These are phyloP conservation scores for Ceuthmochares aereus DNA, from an alignment of 2,113 vertebrate genomes.

Conservation along the genomic window DNA sequence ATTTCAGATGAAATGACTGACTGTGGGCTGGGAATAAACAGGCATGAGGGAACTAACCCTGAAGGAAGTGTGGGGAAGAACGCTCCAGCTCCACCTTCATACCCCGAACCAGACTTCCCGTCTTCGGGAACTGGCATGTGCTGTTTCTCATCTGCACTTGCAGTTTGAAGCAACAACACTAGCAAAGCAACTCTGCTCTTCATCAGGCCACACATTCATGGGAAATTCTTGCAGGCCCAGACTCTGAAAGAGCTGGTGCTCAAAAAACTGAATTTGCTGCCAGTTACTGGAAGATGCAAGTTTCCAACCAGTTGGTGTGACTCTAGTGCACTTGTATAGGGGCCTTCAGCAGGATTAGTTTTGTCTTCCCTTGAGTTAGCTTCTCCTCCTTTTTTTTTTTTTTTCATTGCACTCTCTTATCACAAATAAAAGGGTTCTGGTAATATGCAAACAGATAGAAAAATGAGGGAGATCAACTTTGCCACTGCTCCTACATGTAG, in stretches of 20 bases:
- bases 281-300: not conserved
- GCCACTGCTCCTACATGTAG: not conserved
- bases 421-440: not conserved
- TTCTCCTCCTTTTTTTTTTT: not conserved
- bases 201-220: not conserved
- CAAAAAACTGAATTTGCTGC: not conserved
- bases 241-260: not conserved
- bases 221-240: not conserved
- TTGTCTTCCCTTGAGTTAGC: not conserved
- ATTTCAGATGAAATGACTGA: not conserved
- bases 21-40: not conserved
- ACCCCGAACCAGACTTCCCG: not conserved
- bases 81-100: not conserved
- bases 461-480: not conserved
- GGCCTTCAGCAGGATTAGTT: not conserved
- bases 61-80: not conserved
- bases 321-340: accelerated
- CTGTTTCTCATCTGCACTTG: not conserved
- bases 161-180: not conserved
- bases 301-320: accelerated
- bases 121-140: accelerated
- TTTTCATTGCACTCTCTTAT: not conserved
- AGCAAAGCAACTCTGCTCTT: not conserved
- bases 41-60: not conserved
- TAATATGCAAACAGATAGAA: not conserved